These are phyloP conservation scores for Alca torda DNA, from an alignment of 2,797 vertebrate genomes.

Conservation along the genomic window DNA sequence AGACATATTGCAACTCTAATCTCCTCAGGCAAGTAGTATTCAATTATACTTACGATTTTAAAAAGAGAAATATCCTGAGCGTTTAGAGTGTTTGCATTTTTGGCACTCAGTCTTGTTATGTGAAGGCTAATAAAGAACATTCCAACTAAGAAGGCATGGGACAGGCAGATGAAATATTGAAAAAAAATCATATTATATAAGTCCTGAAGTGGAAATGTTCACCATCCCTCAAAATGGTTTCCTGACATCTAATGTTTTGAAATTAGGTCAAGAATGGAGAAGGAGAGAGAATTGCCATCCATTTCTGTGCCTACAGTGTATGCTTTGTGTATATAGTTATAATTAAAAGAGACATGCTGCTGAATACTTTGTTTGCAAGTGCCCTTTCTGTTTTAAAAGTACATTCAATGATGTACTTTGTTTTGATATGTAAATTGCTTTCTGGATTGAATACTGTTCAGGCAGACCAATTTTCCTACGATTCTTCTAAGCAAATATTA, in stretches of 20 bases:
- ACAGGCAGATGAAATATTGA: slow-evolving; percentile 49
- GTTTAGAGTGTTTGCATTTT: slow-evolving; percentile 10
- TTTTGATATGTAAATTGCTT: slow-evolving; percentile 35
- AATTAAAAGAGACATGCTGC: slow-evolving; percentile 6
- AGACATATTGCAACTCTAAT: slow-evolving; percentile 34
- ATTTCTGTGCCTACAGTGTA: not conserved
- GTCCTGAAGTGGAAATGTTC: slow-evolving; percentile 5
- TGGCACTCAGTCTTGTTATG: not conserved
- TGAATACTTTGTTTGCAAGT: not conserved
- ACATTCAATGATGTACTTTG: not conserved
- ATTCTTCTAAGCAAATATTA: not conserved
- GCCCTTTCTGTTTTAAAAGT: not conserved
- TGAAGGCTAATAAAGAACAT: slow-evolving; percentile 35
- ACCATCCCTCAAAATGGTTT: slow-evolving; percentile 5
- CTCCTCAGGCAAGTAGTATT: slow-evolving; percentile 33
- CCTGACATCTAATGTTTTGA: slow-evolving; percentile 26
- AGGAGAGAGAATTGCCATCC: not conserved
- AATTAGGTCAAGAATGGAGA: slow-evolving; percentile 30
- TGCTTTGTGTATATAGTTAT: not conserved
- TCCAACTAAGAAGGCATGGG: not conserved
- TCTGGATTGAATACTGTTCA: not conserved
- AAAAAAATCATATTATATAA: slow-evolving; percentile 6
- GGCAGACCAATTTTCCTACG: slow-evolving; percentile 1
- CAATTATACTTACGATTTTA: slow-evolving; percentile 52
- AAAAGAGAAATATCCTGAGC: slow-evolving; percentile 11